Base-by-base conservation (phyloP, 2,797 vertebrate species). In the Phoebastria nigripes region DNA sequence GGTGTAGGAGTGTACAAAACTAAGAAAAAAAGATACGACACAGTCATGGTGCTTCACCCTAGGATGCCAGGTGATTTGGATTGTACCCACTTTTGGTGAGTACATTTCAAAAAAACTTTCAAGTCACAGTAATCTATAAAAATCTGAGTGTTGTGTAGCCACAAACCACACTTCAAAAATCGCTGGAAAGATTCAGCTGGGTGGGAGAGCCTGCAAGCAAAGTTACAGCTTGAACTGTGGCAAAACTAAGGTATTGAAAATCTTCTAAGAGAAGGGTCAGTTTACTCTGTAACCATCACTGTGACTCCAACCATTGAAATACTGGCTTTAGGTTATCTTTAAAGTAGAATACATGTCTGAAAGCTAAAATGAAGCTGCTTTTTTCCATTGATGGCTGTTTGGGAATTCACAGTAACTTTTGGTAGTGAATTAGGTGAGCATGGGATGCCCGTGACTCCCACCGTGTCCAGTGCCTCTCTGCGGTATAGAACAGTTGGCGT, bases 11-110 rank as follows among this genome's bases (percentile, higher is more conserved):
- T 54, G 12, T 73, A 72, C 21, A 39, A 52, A 83, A 39, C 20
- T 41, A 42, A 65, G 44, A 10, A 35, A 55, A 63, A 63, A 69
- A 66, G 14, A 24, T 26, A 31, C 0, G 0, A 15, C 21, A 15
- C 17, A 54, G 11, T 44, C 19, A 2, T 59, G 8, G 25, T 74
- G 11, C 26, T 20, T 56, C 29, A 67, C 61, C 29, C 24, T 65
- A 33, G 49, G 18, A 44, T 49, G 55, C 15, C 11, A 10, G 12
- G 6, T 73, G 33, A 24, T 73, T 79, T 89, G 44, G 29, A 11
- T 37, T 65, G 13, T 70, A 33, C 16, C 9, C 11, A 19, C 33
- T 79, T 86, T 46, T 71, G 31, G 13, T 56, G 33, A 29, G 33
- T 62, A 20, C 6, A 8, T 41, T 81, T 79, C 1, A 41, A 80